phyloP scores from a whole-genome alignment of 2,113 vertebrate species.

The Oncorhynchus gorbuscha region DNA sequence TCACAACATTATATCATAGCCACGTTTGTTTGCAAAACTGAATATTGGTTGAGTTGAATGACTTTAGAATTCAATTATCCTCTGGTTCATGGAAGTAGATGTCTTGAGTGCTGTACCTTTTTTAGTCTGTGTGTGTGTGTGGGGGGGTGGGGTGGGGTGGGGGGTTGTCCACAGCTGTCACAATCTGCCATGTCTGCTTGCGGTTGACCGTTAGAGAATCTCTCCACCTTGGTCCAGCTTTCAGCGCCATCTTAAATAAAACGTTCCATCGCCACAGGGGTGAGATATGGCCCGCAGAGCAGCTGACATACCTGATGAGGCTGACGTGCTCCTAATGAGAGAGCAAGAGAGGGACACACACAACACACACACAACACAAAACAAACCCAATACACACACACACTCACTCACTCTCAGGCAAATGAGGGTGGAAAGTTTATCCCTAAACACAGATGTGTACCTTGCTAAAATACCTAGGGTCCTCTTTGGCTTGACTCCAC shows the following conservation, averaged over 20 bases:
- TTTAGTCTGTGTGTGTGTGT: background rate
- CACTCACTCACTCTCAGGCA: constrained; percentile 18
- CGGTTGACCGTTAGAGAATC: constrained; percentile 63
- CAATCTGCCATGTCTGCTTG: constrained; percentile 49
- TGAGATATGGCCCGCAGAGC: constrained; percentile 41
- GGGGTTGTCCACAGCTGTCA: constrained; percentile 41
- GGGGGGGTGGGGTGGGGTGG: constrained; percentile 23
- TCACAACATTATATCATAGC: background rate
- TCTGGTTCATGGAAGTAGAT: background rate
- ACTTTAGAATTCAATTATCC: background rate
- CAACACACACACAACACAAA: constrained; percentile 40
- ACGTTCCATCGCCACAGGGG: constrained; percentile 45
- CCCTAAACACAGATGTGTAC: constrained; percentile 63
- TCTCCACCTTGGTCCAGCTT: constrained; percentile 61
- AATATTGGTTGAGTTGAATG: background rate
- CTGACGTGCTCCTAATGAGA: constrained; percentile 49
- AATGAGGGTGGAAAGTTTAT: constrained; percentile 67
- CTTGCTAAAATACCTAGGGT: constrained; percentile 47
- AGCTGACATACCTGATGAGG: constrained; percentile 69
- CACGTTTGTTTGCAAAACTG: constrained; percentile 4
- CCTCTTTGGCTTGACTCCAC: constrained; percentile 46
- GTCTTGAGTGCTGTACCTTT: background rate
- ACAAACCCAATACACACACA: background rate
- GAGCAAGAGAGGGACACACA: constrained; percentile 18
- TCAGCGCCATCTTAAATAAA: constrained; percentile 68